Evolutionary conservation across 2,888 invertebrate genomes (phyloP).

Genomic region (Ichneumoninae sp.): DNA sequence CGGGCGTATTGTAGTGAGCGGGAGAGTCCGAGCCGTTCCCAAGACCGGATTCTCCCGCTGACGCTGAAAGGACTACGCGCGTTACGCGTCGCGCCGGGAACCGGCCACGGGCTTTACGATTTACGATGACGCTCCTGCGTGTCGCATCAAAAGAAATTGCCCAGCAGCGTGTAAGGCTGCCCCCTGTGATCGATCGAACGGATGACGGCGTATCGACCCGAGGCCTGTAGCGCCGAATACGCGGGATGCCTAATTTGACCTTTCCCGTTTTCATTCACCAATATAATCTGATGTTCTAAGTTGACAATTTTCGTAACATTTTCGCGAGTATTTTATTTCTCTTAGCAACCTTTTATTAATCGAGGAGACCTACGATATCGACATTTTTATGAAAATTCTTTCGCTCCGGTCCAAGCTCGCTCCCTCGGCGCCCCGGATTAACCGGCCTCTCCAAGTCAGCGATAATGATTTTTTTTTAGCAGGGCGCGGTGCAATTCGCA

Average conservation of each 20-base stretch:
- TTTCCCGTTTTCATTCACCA: too few relatives aligned
- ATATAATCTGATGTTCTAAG: too few relatives aligned
- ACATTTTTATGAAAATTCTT: too few relatives aligned
- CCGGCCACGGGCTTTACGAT: conserved; percentile 65
- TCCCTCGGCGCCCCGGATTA: background rate
- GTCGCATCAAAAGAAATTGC: conserved; percentile 39
- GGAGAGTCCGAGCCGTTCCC: conserved; percentile 27
- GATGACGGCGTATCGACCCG: conserved; percentile 32
- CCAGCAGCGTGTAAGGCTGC: conserved; percentile 8
- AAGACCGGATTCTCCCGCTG: conserved; percentile 36
- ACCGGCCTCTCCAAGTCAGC: background rate
- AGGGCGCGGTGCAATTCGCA: conserved; percentile 11
- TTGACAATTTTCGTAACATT: too few relatives aligned
- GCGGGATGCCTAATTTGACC: background rate
- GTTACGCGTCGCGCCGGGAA: conserved; percentile 41
- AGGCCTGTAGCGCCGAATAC: background rate
- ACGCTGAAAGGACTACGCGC: conserved; percentile 35
- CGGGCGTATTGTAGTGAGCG: background rate
- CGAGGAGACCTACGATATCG: too few relatives aligned
- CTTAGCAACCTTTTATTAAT: too few relatives aligned
- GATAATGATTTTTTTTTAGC: conserved; percentile 5
- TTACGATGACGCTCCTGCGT: conserved; percentile 70
- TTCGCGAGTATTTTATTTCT: too few relatives aligned
- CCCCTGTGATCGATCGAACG: conserved; percentile 52
- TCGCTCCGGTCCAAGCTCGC: background rate